Conservation (phyloP, 2,888 invertebrate species). For the Lasioglossum figueresi region DNA sequence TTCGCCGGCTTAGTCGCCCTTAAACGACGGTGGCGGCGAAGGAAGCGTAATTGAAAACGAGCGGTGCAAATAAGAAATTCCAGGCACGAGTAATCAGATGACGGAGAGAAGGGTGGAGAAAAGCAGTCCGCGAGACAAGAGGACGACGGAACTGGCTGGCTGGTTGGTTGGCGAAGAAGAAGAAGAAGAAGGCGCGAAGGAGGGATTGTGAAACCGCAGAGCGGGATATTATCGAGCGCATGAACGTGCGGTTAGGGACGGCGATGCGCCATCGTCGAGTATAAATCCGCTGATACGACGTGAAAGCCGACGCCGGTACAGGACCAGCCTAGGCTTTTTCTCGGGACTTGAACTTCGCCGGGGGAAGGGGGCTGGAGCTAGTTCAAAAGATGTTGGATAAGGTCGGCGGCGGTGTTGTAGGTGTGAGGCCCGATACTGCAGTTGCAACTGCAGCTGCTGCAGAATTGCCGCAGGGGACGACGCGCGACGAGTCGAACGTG, state of each 20-base stretch:
- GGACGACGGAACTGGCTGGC: neutral
- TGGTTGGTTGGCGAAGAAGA: neutral
- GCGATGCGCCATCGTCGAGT: slow-evolving; percentile 65
- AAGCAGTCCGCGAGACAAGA: neutral
- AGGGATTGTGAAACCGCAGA: slow-evolving; percentile 33
- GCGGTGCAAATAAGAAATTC: slow-evolving; percentile 20
- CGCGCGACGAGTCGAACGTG: slow-evolving; percentile 44
- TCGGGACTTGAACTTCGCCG: slow-evolving; percentile 21
- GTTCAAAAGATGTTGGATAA: slow-evolving; percentile 75
- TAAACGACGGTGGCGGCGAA: neutral
- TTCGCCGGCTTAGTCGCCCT: neutral
- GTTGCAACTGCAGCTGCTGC: slow-evolving; percentile 53
- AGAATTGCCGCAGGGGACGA: slow-evolving; percentile 48
- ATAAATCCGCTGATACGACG: slow-evolving; percentile 80
- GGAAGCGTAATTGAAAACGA: slow-evolving; percentile 24
- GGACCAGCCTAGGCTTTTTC: slow-evolving; percentile 69
- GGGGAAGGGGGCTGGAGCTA: slow-evolving; percentile 66
- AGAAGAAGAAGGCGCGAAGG: slow-evolving; percentile 10
- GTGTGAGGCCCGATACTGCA: slow-evolving; percentile 35
- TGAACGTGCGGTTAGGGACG: slow-evolving; percentile 45
- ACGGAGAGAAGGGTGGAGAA: neutral
- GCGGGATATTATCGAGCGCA: slow-evolving; percentile 57
- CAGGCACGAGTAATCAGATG: slow-evolving; percentile 17
- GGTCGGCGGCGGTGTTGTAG: slow-evolving; percentile 40
- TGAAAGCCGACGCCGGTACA: slow-evolving; percentile 72